Percentiles rank a stretch among this genome's conserved stretches.
These are phyloP conservation scores for Spinus olivaceus DNA, from an alignment of 2,797 vertebrate genomes.

Conservation along the genomic window DNA sequence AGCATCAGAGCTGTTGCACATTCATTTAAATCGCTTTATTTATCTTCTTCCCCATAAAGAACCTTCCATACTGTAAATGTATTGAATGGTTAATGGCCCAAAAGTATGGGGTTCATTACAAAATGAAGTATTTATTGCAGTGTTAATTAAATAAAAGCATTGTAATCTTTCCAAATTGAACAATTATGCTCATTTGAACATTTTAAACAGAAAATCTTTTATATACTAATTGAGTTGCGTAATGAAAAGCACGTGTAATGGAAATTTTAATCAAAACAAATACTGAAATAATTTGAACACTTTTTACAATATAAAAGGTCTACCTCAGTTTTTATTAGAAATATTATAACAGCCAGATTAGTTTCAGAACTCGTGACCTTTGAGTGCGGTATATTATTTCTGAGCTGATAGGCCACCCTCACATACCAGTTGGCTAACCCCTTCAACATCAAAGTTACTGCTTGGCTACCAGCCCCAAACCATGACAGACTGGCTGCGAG, in stretches of 20 bases:
- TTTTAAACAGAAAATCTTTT: constrained; percentile 83
- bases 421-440: constrained; percentile 88
- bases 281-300: constrained; percentile 75
- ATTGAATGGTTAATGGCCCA: constrained; percentile 79
- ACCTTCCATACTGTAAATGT: constrained; percentile 79
- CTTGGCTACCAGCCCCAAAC: constrained; percentile 87
- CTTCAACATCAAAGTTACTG: constrained; percentile 92
- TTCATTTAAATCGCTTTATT: constrained; percentile 76
- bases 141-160: constrained; percentile 87
- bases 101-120: constrained; percentile 83
- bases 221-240: constrained; percentile 82
- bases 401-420: constrained; percentile 86
- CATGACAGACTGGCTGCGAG: constrained; percentile 92
- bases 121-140: constrained; percentile 84
- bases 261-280: constrained; percentile 85
- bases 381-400: constrained; percentile 81
- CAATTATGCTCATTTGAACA: constrained; percentile 87
- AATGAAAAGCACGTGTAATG: constrained; percentile 84
- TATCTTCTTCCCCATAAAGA: constrained; percentile 77
- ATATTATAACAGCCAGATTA: constrained; percentile 73
- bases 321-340: constrained; percentile 78
- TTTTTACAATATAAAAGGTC: constrained; percentile 75
- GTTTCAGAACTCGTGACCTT: constrained; percentile 82
- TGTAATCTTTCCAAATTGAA: constrained; percentile 88
- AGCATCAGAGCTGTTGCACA: constrained; percentile 65